These are phyloP conservation scores for Piscicola geometra DNA, from an alignment of 2,888 invertebrate species.

Conservation along the genomic window DNA sequence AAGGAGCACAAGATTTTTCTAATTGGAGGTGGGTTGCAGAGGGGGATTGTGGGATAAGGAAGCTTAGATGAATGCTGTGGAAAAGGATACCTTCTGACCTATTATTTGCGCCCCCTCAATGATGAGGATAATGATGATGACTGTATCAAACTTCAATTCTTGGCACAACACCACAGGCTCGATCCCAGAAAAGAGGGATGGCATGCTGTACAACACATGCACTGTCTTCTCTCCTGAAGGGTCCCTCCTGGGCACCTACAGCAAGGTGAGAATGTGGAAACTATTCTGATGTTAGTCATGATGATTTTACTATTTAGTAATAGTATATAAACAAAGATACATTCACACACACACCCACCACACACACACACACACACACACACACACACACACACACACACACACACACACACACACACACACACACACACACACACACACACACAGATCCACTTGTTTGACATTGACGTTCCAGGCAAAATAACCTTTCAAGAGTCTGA, in stretches of 20 bases:
- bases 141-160: too few relatives aligned
- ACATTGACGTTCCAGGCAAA: constrained; percentile 86
- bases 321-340: too few relatives aligned
- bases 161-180: constrained; percentile 62
- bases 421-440: too few relatives aligned
- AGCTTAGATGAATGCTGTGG: neutral
- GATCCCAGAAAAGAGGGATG: constrained; percentile 70
- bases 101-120: too few relatives aligned
- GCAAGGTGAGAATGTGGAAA: constrained; percentile 74
- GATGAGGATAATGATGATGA: too few relatives aligned
- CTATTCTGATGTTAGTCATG: too few relatives aligned
- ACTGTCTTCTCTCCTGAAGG: constrained; percentile 78
- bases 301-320: too few relatives aligned
- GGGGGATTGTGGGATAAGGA: neutral
- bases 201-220: constrained; percentile 73
- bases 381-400: too few relatives aligned
- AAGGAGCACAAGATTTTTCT: constrained; percentile 71
- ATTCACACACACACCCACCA: too few relatives aligned
- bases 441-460: constrained; percentile 84
- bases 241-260: constrained; percentile 70
- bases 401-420: too few relatives aligned
- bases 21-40: constrained; percentile 66
- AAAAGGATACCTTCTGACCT: too few relatives aligned
- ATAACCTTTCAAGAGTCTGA: constrained; percentile 90
- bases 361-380: too few relatives aligned